These are phyloP conservation scores for Chelidonichthys spinosus DNA, from an alignment of 2,797 vertebrate genomes.

Conservation along the genomic window DNA sequence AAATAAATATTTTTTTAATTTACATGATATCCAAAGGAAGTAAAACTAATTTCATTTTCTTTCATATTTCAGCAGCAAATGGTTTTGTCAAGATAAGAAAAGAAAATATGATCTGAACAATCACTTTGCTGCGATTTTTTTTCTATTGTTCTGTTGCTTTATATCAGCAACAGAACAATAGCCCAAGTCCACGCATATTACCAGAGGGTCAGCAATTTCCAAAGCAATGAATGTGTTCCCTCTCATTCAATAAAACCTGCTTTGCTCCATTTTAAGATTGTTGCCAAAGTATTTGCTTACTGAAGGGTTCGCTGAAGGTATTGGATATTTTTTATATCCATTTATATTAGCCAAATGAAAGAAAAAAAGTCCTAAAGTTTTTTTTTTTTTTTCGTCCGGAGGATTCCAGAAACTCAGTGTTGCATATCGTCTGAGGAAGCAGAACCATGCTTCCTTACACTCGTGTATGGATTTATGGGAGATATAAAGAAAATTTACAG, in stretches of 20 bases:
- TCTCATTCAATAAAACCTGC: conserved; percentile 51
- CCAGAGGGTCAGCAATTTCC: conserved; percentile 53
- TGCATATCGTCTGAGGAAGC: conserved; percentile 55
- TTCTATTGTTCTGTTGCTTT: too few species aligned
- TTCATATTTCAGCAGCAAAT: background rate
- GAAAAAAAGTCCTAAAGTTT: conserved; percentile 46
- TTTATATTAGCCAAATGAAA: conserved; percentile 71
- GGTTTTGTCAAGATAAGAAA: background rate
- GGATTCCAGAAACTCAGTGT: conserved; percentile 58
- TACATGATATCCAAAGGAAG: background rate
- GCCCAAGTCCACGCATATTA: conserved; percentile 8
- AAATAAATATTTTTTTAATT: background rate
- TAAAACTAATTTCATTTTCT: too few species aligned
- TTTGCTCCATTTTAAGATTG: conserved; percentile 53
- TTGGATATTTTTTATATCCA: conserved; percentile 68
- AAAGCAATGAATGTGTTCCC: conserved; percentile 39
- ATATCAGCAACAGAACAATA: conserved; percentile 18
- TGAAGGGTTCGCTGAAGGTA: conserved; percentile 63
- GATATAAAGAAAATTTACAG: conserved; percentile 83
- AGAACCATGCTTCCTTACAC: conserved; percentile 43
- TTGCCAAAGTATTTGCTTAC: conserved; percentile 64
- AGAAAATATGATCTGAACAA: background rate
- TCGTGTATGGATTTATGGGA: conserved; percentile 75
- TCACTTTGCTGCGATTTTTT: background rate
- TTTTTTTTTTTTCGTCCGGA: conserved; percentile 32